Evolutionary conservation across 2,797 vertebrate genomes (phyloP).

Genomic region (Peromyscus melanophrys): DNA sequence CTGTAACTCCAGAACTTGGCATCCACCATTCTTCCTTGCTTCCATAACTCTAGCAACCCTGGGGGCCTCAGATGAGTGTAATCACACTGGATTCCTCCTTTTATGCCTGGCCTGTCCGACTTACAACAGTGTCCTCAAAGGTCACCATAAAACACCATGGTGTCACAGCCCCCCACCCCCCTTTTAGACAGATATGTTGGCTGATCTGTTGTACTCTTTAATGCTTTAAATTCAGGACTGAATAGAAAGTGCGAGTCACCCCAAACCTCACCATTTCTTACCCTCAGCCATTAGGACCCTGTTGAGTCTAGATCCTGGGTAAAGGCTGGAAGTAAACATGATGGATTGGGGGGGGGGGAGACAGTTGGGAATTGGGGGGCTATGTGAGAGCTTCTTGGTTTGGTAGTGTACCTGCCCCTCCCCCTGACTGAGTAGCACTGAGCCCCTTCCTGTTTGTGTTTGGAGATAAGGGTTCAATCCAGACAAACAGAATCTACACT

Average conservation of each 20-base stretch:
- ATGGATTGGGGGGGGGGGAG: no score
- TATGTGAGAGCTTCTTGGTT: not conserved
- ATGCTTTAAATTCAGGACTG: no score
- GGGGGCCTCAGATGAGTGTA: no score
- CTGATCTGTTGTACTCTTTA: not conserved
- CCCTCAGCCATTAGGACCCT: not conserved
- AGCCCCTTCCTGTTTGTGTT: accelerated
- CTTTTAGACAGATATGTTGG: accelerated
- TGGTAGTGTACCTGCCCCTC: not conserved
- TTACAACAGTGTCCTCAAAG: not conserved
- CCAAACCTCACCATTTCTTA: not conserved
- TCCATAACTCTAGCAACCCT: not conserved
- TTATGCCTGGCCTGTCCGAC: accelerated
- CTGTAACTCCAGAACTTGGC: not conserved
- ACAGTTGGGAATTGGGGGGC: not conserved
- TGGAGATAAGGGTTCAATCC: not conserved
- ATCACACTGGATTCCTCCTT: accelerated
- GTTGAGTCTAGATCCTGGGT: not conserved
- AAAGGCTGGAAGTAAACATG: not conserved
- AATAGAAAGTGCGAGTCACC: not conserved
- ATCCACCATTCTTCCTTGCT: not conserved
- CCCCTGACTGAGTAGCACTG: accelerated
- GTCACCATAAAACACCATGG: accelerated
- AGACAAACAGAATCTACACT: not conserved
- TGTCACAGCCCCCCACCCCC: not conserved